phyloP scores from a whole-genome alignment of 2,888 invertebrate species.

The Nephrocerus scutellatus region DNA sequence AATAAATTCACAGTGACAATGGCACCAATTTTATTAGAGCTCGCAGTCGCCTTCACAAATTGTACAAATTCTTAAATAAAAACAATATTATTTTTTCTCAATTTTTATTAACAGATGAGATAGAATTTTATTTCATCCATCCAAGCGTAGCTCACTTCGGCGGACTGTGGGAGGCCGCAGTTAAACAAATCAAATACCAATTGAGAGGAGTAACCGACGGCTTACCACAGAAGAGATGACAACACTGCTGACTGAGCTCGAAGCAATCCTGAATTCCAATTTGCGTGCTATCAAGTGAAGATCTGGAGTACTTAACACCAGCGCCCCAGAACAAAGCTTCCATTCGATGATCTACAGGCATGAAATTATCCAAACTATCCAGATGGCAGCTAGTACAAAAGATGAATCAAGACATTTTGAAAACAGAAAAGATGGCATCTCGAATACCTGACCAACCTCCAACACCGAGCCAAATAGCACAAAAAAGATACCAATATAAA shows the following conservation, averaged over 20 bases:
- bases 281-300: too few relatives aligned
- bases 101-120: slow-evolving; percentile 5
- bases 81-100: slow-evolving; percentile 5
- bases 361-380: too few relatives aligned
- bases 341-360: too few relatives aligned
- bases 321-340: too few relatives aligned
- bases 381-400: too few relatives aligned
- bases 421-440: neutral
- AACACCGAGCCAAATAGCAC: neutral
- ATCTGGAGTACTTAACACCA: too few relatives aligned
- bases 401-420: too few relatives aligned
- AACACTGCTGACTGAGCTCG: too few relatives aligned
- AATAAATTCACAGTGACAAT: slow-evolving; percentile 2
- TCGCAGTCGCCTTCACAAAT: neutral
- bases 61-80: slow-evolving; percentile 2
- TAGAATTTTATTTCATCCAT: slow-evolving; percentile 9
- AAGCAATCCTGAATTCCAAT: too few relatives aligned
- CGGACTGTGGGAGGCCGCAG: slow-evolving; percentile 10
- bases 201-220: too few relatives aligned
- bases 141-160: slow-evolving; percentile 10
- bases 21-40: slow-evolving; percentile 5
- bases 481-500: neutral
- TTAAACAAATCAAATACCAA: too few relatives aligned
- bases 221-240: too few relatives aligned
- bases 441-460: neutral